Evolutionary conservation across 2,888 invertebrate species (phyloP).

Genomic region (Chrysomela aeneicollis): DNA sequence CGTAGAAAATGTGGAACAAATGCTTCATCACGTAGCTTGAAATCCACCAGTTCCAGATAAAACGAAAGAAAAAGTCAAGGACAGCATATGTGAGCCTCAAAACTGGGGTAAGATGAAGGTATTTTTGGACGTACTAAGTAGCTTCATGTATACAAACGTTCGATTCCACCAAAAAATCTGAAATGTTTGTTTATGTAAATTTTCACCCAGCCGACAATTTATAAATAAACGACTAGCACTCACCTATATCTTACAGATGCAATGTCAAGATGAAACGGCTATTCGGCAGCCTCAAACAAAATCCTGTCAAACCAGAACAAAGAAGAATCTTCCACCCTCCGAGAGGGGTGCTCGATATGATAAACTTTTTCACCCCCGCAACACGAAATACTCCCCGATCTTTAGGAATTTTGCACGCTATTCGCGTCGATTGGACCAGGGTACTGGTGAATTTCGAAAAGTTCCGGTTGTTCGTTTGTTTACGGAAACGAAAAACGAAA

Average conservation of each 20-base stretch:
- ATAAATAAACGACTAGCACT: background rate
- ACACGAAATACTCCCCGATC: background rate
- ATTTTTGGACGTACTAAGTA: too few species aligned
- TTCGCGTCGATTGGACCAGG: background rate
- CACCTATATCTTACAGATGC: background rate
- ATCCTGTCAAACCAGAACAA: background rate
- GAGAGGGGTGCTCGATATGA: background rate
- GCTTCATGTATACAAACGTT: too few species aligned
- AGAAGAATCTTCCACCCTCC: slow-evolving; percentile 4
- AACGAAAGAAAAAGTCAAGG: too few species aligned
- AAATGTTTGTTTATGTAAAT: background rate
- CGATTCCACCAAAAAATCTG: background rate
- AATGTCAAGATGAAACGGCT: too few species aligned
- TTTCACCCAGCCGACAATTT: background rate
- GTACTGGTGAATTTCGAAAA: background rate
- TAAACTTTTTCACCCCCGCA: background rate
- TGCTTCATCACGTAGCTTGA: too few species aligned
- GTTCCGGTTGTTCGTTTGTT: background rate
- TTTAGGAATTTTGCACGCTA: background rate
- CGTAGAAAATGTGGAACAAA: too few species aligned
- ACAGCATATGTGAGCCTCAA: too few species aligned
- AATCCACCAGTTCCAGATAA: too few species aligned
- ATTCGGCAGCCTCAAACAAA: background rate
- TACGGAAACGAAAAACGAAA: slow-evolving; percentile 30
- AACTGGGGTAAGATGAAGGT: too few species aligned